phyloP scores from a whole-genome alignment of 1,140 invertebrate genomes.

The Tetraneura akinire region DNA sequence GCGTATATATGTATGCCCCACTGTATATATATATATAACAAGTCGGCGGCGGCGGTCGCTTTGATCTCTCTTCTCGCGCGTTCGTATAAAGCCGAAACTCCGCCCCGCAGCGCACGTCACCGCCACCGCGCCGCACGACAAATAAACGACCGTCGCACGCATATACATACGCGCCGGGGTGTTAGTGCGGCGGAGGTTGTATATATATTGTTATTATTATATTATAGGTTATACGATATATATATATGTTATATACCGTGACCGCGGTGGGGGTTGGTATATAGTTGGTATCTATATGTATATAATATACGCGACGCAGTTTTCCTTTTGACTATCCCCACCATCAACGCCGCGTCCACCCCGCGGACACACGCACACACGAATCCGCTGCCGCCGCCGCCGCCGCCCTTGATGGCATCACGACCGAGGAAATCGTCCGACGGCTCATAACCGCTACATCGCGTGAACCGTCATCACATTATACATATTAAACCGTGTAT shows the following conservation, averaged over 20 bases:
- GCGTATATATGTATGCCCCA: too few relatives aligned
- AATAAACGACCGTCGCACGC: not conserved
- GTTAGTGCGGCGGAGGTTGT: not conserved
- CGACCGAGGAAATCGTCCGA: not conserved
- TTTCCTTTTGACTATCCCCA: constrained; percentile 12
- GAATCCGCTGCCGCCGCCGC: not conserved
- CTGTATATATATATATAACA: too few relatives aligned
- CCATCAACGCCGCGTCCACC: not conserved
- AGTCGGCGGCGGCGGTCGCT: too few relatives aligned
- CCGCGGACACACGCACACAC: not conserved
- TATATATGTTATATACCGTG: not conserved
- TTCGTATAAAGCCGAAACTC: too few relatives aligned
- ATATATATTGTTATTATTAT: not conserved
- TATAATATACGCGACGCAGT: too few relatives aligned
- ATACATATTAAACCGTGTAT: too few relatives aligned
- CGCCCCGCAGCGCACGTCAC: too few relatives aligned
- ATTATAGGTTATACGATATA: too few relatives aligned
- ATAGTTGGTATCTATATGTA: too few relatives aligned
- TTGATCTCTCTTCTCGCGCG: too few relatives aligned
- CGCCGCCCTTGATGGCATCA: not conserved
- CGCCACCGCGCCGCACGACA: too few relatives aligned
- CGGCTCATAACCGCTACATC: not conserved
- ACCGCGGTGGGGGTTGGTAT: not conserved
- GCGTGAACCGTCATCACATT: constrained; percentile 1
- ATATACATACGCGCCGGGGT: not conserved